Conservation (phyloP, 2,888 invertebrate species). For the Palloptera scutellata region DNA sequence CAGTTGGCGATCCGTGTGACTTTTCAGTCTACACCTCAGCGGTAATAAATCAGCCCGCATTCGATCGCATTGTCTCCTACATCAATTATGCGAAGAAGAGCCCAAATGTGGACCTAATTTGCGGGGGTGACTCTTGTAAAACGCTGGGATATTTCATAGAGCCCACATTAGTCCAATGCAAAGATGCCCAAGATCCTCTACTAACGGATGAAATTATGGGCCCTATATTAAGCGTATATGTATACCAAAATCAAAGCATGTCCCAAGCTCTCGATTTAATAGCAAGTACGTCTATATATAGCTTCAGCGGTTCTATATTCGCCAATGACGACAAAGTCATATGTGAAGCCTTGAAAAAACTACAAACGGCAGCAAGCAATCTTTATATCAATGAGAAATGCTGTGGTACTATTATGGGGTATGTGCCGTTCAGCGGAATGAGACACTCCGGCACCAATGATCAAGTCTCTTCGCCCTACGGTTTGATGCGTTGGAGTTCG, state of each 20-base stretch:
- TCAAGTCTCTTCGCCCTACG: conserved; percentile 95
- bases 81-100: conserved; percentile 29
- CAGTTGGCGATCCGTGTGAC: conserved; percentile 39
- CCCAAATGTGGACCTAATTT: conserved; percentile 56
- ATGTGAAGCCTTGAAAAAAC: conserved; percentile 74
- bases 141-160: conserved; percentile 37
- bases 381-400: conserved; percentile 97
- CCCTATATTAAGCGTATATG: conserved; percentile 37
- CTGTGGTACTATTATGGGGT: conserved; percentile 96
- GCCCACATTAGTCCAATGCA: conserved; percentile 35
- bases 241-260: conserved; percentile 35
- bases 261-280: conserved; percentile 28
- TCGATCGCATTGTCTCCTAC: conserved; percentile 27
- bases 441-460: conserved; percentile 97
- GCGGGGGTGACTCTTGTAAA: conserved; percentile 36
- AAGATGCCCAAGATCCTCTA: conserved; percentile 33
- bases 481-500: conserved; percentile 86
- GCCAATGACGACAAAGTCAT: conserved; percentile 69
- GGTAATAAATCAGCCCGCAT: conserved; percentile 32
- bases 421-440: conserved; percentile 96
- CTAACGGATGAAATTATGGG: conserved; percentile 37
- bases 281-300: conserved; percentile 27
- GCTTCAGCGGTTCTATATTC: conserved; percentile 36
- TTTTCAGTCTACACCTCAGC: conserved; percentile 33
- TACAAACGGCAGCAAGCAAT: conserved; percentile 91